A percentile compares a stretch with the other conserved stretches of the same genome.
Evolutionary conservation across 2,113 vertebrate genomes (phyloP).

Genomic region (Crotalus helleri): DNA sequence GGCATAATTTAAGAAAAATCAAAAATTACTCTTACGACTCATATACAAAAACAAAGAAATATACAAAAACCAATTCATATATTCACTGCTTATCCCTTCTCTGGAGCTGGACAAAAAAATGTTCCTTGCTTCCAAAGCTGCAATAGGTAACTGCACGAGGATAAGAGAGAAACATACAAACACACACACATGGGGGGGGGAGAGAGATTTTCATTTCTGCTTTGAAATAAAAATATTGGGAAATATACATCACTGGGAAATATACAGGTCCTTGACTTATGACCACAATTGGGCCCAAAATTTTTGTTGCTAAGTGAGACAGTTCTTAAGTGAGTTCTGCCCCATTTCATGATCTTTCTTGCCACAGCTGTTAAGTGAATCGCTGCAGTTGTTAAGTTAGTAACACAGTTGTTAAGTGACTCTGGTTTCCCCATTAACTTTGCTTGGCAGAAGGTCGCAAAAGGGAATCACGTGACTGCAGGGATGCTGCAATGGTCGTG

Average conservation of each 20-base stretch:
- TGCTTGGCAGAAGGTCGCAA: too few relatives aligned
- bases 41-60: not conserved
- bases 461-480: too few relatives aligned
- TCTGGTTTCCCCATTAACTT: too few relatives aligned
- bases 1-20: not conserved
- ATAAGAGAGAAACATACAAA: not conserved
- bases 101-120: not conserved
- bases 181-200: not conserved
- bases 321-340: not conserved
- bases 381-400: too few relatives aligned
- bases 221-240: not conserved
- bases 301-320: not conserved
- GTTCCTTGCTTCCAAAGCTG: not conserved
- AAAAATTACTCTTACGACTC: constrained; percentile 6
- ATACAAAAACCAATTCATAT: not conserved
- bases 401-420: too few relatives aligned
- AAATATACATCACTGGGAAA: not conserved
- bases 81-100: not conserved
- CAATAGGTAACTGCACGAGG: not conserved
- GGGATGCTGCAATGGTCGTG: too few relatives aligned
- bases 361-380: too few relatives aligned
- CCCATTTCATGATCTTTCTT: not conserved
- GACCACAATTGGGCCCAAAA: not conserved
- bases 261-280: too few relatives aligned
- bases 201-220: not conserved